Evolutionary conservation across 2,888 invertebrate species (phyloP).

Genomic region (Eristalis tenax): DNA sequence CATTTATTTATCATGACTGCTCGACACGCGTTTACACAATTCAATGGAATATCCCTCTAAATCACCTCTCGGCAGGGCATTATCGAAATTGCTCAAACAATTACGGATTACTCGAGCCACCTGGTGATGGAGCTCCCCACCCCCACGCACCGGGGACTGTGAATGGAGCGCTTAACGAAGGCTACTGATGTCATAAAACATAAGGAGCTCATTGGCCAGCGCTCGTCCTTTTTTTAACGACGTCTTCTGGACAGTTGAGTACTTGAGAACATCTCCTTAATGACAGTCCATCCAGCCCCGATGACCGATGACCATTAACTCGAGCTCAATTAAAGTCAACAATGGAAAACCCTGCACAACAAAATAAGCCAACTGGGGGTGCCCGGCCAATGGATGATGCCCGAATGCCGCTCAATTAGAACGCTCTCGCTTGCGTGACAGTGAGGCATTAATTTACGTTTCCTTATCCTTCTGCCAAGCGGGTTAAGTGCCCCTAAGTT

Average conservation of each 20-base stretch:
- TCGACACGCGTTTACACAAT: slow-evolving; percentile 41
- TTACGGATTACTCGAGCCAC: slow-evolving; percentile 39
- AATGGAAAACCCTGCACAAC: slow-evolving; percentile 14
- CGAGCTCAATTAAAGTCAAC: slow-evolving; percentile 46
- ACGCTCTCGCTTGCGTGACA: slow-evolving; percentile 53
- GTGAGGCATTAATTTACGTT: slow-evolving; percentile 48
- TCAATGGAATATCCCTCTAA: slow-evolving; percentile 31
- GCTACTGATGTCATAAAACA: slow-evolving; percentile 59
- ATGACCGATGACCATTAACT: slow-evolving; percentile 52
- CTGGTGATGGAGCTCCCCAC: neutral
- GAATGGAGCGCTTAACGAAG: neutral
- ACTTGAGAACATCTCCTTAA: slow-evolving; percentile 38
- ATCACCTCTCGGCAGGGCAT: slow-evolving; percentile 52
- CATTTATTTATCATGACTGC: slow-evolving; percentile 45
- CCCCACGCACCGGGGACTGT: no score
- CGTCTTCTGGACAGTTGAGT: slow-evolving; percentile 30
- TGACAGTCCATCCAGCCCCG: slow-evolving; percentile 35
- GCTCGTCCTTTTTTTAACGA: slow-evolving; percentile 31
- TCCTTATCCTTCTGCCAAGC: slow-evolving; percentile 56
- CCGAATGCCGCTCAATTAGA: slow-evolving; percentile 26
- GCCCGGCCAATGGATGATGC: neutral
- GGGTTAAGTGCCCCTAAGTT: slow-evolving; percentile 62
- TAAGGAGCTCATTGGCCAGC: slow-evolving; percentile 40
- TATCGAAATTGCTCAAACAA: slow-evolving; percentile 52
- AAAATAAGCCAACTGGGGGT: neutral